phyloP scores from a whole-genome alignment of 2,888 invertebrate species.

The Gryllus longicercus region DNA sequence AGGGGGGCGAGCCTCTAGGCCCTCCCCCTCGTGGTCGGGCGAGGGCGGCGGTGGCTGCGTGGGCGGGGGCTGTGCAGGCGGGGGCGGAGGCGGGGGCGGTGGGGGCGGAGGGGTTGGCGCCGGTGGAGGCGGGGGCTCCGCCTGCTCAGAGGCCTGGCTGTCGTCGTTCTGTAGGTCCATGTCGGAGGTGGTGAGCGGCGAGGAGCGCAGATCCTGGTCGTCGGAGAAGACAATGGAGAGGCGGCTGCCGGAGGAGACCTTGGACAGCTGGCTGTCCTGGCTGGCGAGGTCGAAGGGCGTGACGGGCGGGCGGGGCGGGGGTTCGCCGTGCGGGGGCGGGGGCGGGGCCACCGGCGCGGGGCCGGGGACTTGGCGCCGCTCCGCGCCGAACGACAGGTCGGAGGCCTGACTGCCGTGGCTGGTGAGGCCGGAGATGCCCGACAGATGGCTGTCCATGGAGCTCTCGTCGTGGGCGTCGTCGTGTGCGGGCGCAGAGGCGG shows the following conservation, averaged over 20 bases:
- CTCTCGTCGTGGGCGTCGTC: conserved; percentile 49
- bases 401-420: too few species aligned
- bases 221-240: conserved; percentile 49
- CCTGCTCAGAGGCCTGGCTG: not conserved
- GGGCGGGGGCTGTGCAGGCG: not conserved
- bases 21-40: too few species aligned
- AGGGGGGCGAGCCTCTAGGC: too few species aligned
- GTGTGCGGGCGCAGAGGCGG: conserved; percentile 42
- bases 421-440: conserved; percentile 54
- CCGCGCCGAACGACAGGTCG: not conserved
- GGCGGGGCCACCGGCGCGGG: conserved; percentile 49
- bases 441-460: conserved; percentile 57
- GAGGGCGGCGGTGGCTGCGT: too few species aligned
- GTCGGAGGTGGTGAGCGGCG: not conserved
- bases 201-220: conserved; percentile 41
- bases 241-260: conserved; percentile 60
- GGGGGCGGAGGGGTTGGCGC: too few species aligned
- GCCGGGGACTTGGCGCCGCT: not conserved
- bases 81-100: conserved; percentile 42
- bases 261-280: conserved; percentile 61
- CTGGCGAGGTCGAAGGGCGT: conserved; percentile 45
- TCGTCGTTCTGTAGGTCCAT: not conserved
- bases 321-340: conserved; percentile 36
- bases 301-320: not conserved
- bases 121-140: too few species aligned